Conservation (phyloP, 2,888 invertebrate genomes). For the Agrotis segetum region DNA sequence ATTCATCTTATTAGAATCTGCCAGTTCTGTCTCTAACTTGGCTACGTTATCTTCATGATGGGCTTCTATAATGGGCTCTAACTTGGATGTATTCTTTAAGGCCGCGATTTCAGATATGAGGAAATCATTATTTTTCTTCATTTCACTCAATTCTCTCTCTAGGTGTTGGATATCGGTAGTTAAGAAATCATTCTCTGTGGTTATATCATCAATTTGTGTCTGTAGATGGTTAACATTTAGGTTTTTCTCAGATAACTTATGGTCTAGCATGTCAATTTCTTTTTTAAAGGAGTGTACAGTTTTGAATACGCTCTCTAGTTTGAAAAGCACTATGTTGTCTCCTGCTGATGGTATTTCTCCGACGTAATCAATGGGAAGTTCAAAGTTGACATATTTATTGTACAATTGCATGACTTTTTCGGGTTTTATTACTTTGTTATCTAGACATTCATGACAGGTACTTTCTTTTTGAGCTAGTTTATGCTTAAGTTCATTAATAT, state of each 20-base stretch:
- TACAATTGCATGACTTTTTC: conserved; percentile 85
- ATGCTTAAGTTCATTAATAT: conserved; percentile 84
- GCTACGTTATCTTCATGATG: conserved; percentile 93
- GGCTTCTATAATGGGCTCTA: conserved; percentile 93
- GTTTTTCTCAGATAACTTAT: conserved; percentile 90
- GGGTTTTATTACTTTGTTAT: conserved; percentile 78
- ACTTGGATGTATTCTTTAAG: conserved; percentile 92
- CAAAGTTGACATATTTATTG: conserved; percentile 87
- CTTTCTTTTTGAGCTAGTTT: conserved; percentile 79
- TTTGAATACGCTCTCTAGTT: conserved; percentile 90
- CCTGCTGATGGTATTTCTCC: conserved; percentile 85
- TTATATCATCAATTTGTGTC: conserved; percentile 90
- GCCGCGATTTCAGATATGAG: conserved; percentile 92
- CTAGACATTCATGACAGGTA: conserved; percentile 66
- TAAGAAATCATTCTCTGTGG: conserved; percentile 87
- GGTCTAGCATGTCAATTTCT: conserved; percentile 91
- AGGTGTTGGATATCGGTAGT: conserved; percentile 87
- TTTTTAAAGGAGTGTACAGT: conserved; percentile 91
- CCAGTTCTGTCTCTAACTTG: conserved; percentile 92
- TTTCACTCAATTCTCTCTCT: conserved; percentile 92
- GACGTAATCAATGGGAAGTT: conserved; percentile 86
- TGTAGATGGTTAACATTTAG: conserved; percentile 88
- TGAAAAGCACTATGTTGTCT: conserved; percentile 81
- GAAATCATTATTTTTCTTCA: conserved; percentile 93
- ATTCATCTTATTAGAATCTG: conserved; percentile 91